These are phyloP conservation scores for Himalopsyche anomala DNA, from an alignment of 2,888 invertebrate genomes.

Conservation along the genomic window DNA sequence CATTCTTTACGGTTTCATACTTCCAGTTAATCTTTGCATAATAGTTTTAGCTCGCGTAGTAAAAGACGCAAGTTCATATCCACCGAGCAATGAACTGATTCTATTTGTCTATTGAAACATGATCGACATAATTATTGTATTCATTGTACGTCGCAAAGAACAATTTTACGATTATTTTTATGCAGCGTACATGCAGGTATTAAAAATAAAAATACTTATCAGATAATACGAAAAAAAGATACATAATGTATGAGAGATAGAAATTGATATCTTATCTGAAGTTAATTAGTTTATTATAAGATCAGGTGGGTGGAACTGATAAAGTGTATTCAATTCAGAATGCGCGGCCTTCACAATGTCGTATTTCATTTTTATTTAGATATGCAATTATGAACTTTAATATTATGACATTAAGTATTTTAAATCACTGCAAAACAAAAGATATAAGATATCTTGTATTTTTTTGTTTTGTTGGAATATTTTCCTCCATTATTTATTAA, in stretches of 20 bases:
- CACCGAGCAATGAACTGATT: slow-evolving; percentile 35
- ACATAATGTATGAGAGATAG: not conserved
- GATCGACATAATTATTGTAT: slow-evolving; percentile 21
- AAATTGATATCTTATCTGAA: not conserved
- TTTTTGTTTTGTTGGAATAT: no score
- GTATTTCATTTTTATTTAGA: not conserved
- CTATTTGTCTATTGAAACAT: slow-evolving; percentile 1
- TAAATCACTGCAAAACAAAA: no score
- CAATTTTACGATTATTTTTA: slow-evolving; percentile 31
- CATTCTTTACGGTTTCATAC: slow-evolving; percentile 1
- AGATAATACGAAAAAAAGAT: not conserved
- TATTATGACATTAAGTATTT: no score
- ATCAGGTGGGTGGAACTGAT: not conserved
- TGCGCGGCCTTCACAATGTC: slow-evolving; percentile 12
- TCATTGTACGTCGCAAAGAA: not conserved
- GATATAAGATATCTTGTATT: no score
- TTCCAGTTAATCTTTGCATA: not conserved
- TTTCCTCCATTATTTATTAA: no score
- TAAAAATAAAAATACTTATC: not conserved
- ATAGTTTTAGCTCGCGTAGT: not conserved
- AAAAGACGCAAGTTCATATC: not conserved
- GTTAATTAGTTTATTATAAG: not conserved
- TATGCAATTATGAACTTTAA: not conserved
- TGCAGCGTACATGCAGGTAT: slow-evolving; percentile 2
- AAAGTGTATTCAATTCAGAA: not conserved